Evolutionary conservation across 2,113 vertebrate species (phyloP).

Genomic region (Callorhinus ursinus): DNA sequence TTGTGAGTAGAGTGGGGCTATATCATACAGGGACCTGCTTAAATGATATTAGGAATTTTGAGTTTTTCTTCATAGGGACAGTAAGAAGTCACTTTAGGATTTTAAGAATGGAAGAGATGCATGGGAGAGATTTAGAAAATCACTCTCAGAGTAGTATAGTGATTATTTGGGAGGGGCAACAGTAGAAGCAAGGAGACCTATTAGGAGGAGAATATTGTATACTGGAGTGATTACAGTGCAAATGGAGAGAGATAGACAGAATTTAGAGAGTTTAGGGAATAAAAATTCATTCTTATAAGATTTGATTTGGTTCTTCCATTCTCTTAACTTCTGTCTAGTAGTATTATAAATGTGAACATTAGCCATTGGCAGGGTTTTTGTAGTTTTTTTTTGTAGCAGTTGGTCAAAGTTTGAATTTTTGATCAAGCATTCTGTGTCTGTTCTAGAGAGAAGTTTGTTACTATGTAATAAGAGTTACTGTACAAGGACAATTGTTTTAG

Average conservation of each 20-base stretch:
- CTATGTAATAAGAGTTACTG: background rate
- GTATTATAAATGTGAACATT: background rate
- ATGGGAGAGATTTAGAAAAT: conserved; percentile 22
- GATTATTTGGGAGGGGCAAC: background rate
- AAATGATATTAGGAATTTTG: background rate
- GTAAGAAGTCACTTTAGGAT: background rate
- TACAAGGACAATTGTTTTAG: background rate
- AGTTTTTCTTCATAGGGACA: background rate
- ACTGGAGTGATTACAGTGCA: background rate
- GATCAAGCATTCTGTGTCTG: background rate
- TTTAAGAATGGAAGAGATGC: background rate
- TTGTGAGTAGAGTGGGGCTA: background rate
- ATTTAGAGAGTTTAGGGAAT: background rate
- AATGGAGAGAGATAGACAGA: background rate
- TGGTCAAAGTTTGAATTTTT: conserved; percentile 18
- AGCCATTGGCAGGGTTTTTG: background rate
- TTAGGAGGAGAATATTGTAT: background rate
- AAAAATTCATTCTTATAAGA: background rate
- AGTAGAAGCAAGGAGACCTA: background rate
- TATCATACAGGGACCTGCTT: background rate
- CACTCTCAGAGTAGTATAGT: background rate
- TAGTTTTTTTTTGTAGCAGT: background rate
- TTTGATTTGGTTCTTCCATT: background rate
- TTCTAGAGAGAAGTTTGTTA: background rate
- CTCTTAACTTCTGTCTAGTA: background rate